phyloP scores from a whole-genome alignment of 2,888 invertebrate genomes.

The Drosophila seclusa region DNA sequence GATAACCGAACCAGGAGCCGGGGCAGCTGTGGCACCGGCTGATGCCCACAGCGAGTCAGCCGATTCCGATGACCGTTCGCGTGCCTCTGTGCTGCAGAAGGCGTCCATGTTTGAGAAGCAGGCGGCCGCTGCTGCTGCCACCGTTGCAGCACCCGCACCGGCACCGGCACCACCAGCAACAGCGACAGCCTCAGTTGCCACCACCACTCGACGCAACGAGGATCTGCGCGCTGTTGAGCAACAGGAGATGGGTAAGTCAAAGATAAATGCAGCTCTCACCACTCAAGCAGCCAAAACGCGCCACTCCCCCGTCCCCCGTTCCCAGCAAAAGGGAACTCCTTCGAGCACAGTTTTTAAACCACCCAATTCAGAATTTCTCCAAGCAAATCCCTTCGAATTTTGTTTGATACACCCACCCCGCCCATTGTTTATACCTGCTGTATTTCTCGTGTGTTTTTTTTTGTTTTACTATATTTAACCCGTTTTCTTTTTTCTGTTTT shows the following conservation, averaged over 20 bases:
- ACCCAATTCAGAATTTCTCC: not conserved
- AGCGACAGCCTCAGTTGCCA: constrained; percentile 60
- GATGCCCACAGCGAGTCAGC: constrained; percentile 22
- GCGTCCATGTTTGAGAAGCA: constrained; percentile 85
- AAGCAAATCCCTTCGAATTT: constrained; percentile 7
- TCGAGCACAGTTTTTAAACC: constrained; percentile 6
- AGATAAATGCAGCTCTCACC: constrained; percentile 1
- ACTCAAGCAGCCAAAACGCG: not conserved
- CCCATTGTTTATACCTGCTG: constrained; percentile 10
- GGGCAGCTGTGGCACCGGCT: not conserved
- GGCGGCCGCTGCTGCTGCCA: constrained; percentile 78
- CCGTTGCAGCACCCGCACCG: constrained; percentile 37
- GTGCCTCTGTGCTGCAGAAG: constrained; percentile 85
- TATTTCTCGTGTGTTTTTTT: constrained; percentile 1
- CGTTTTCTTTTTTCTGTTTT: constrained; percentile 53
- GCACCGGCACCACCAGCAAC: constrained; percentile 26
- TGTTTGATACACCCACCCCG: not conserved
- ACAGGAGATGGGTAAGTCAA: constrained; percentile 82
- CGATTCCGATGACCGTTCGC: constrained; percentile 83
- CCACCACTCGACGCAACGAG: constrained; percentile 61
- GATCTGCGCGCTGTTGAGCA: constrained; percentile 67
- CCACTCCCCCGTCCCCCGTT: not conserved
- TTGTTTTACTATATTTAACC: constrained; percentile 41
- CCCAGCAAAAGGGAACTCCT: not conserved
- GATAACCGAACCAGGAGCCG: constrained; percentile 81